phyloP scores from a whole-genome alignment of 2,113 vertebrate genomes.

The Eurystomus gularis region DNA sequence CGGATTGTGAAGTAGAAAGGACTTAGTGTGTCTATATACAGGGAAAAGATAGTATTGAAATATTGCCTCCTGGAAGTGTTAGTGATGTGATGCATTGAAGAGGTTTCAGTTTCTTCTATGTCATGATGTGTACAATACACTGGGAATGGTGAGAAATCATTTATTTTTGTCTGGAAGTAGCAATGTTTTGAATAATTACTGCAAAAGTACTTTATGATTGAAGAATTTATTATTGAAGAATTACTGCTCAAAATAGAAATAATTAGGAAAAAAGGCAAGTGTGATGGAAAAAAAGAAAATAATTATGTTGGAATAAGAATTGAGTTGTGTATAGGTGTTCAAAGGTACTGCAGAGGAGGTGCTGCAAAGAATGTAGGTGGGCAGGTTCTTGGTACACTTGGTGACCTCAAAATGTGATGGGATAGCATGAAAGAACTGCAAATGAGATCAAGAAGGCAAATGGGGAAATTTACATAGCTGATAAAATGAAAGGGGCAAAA shows the following conservation, averaged over 20 bases:
- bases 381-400: neutral
- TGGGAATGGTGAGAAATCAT: neutral
- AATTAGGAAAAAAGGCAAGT: neutral
- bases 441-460: neutral
- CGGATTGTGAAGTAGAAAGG: slow-evolving; percentile 6
- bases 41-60: neutral
- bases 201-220: neutral
- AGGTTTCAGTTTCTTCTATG: neutral
- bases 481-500: neutral
- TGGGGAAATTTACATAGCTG: neutral
- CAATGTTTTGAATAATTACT: neutral
- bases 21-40: neutral
- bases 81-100: neutral
- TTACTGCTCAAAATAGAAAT: neutral
- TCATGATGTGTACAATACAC: neutral
- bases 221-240: too few relatives aligned
- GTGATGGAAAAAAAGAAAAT: neutral
- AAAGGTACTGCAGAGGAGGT: neutral
- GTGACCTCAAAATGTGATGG: neutral
- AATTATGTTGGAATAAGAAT: neutral
- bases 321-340: neutral
- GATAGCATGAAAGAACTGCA: neutral
- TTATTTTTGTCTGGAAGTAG: neutral
- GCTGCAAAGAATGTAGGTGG: neutral
- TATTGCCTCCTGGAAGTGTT: neutral